Conservation (phyloP, 2,888 invertebrate genomes). For the Corbicula japonica region DNA sequence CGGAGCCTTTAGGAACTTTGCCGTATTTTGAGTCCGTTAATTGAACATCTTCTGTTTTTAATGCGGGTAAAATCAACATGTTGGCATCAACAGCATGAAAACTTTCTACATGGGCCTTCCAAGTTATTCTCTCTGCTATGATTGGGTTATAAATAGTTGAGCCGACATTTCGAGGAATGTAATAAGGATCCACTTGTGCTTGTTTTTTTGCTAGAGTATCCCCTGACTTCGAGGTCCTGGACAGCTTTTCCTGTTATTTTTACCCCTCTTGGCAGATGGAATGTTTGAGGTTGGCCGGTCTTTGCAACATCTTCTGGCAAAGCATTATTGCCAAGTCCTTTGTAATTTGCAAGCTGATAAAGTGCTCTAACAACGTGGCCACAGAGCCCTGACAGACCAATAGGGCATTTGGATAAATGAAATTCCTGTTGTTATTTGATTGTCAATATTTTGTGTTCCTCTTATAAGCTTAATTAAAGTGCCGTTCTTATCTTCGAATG, state of each 20-base stretch:
- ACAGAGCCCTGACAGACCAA: too few relatives aligned
- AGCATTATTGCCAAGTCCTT: too few relatives aligned
- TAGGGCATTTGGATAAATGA: slow-evolving; percentile 62
- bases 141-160: not conserved
- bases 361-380: too few relatives aligned
- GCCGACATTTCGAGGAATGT: not conserved
- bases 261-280: too few relatives aligned
- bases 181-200: too few relatives aligned
- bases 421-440: slow-evolving; percentile 62
- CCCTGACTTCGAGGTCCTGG: too few relatives aligned
- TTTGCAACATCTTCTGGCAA: too few relatives aligned
- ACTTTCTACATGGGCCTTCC: not conserved
- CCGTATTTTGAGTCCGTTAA: not conserved
- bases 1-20: not conserved
- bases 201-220: too few relatives aligned
- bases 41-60: not conserved
- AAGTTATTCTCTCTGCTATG: not conserved
- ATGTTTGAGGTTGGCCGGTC: too few relatives aligned
- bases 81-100: not conserved
- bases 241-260: too few relatives aligned
- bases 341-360: too few relatives aligned
- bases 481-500: slow-evolving; percentile 65
- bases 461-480: slow-evolving; percentile 49
- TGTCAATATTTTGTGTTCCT: slow-evolving; percentile 63
- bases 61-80: not conserved